Evolutionary conservation across 2,888 invertebrate genomes (phyloP).

Genomic region (Andrena trimmerana): DNA sequence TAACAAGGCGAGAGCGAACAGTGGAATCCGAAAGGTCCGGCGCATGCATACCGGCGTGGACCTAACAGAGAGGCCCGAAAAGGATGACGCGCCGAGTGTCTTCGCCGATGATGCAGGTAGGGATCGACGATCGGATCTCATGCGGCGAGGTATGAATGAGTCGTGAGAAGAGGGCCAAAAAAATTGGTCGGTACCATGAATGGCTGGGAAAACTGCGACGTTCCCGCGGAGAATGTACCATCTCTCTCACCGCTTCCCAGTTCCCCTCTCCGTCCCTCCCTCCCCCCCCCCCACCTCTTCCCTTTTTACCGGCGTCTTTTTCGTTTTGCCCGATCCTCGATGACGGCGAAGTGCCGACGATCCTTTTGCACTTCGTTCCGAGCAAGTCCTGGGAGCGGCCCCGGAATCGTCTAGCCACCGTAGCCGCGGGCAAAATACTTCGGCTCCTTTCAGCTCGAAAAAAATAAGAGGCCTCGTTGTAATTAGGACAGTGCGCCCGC

Average conservation of each 20-base stretch:
- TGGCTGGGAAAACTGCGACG: constrained; percentile 79
- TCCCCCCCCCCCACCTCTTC: constrained; percentile 8
- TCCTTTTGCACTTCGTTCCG: constrained; percentile 70
- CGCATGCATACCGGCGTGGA: constrained; percentile 50
- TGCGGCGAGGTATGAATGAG: constrained; percentile 81
- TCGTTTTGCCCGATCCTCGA: constrained; percentile 55
- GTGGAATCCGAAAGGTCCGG: constrained; percentile 60
- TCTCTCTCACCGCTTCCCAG: background rate
- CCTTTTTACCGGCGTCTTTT: constrained; percentile 31
- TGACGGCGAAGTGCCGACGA: constrained; percentile 65
- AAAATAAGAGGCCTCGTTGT: constrained; percentile 82
- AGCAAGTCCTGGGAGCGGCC: constrained; percentile 61
- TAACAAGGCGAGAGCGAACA: constrained; percentile 50
- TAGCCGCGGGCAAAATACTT: constrained; percentile 80
- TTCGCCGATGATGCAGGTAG: constrained; percentile 71
- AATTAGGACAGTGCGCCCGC: constrained; percentile 85
- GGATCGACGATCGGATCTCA: constrained; percentile 78
- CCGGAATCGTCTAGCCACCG: constrained; percentile 66
- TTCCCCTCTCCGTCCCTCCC: constrained; percentile 19
- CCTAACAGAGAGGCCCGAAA: constrained; percentile 52
- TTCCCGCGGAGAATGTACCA: constrained; percentile 60
- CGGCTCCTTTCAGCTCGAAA: constrained; percentile 81
- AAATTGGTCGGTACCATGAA: constrained; percentile 76
- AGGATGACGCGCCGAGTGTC: constrained; percentile 67
- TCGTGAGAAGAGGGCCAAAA: constrained; percentile 78